A percentile compares a stretch with the other conserved stretches of the same genome.
phyloP scores from a whole-genome alignment of 2,113 vertebrate genomes.

The Verasper variegatus region DNA sequence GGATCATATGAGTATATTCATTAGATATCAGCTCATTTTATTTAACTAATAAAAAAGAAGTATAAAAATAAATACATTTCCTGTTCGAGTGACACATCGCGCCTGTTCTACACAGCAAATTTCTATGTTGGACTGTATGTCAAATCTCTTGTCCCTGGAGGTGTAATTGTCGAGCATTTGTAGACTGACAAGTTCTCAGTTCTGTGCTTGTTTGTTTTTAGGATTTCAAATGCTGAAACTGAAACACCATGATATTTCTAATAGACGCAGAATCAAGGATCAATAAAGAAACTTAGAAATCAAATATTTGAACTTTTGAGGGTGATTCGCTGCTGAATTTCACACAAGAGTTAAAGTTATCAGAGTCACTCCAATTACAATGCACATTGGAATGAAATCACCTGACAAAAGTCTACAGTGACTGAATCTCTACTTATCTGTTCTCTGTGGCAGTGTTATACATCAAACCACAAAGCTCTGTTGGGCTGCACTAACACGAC shows the following conservation, averaged over 20 bases:
- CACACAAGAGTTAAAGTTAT: too few species aligned
- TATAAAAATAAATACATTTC: neutral
- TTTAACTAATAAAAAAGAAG: too few species aligned
- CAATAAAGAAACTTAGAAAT: neutral
- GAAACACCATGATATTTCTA: neutral
- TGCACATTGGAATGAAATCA: too few species aligned
- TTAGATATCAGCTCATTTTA: neutral
- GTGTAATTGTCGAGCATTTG: slow-evolving; percentile 13
- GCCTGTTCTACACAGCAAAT: neutral
- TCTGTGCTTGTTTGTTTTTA: neutral
- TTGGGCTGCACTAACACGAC: neutral
- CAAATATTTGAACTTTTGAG: neutral
- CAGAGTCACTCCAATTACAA: neutral
- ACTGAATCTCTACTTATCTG: too few species aligned
- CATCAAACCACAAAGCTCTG: neutral
- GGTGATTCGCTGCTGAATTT: neutral
- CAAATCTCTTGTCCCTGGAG: too few species aligned
- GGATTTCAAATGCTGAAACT: too few species aligned
- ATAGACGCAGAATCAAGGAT: neutral
- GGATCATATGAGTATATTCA: too few species aligned
- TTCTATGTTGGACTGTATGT: neutral
- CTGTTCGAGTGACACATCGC: neutral
- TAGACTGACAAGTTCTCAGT: neutral
- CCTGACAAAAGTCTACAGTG: too few species aligned
- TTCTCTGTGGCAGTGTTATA: neutral